These are phyloP conservation scores for Aphelinus certus DNA, from an alignment of 1,140 invertebrate species.

Conservation along the genomic window DNA sequence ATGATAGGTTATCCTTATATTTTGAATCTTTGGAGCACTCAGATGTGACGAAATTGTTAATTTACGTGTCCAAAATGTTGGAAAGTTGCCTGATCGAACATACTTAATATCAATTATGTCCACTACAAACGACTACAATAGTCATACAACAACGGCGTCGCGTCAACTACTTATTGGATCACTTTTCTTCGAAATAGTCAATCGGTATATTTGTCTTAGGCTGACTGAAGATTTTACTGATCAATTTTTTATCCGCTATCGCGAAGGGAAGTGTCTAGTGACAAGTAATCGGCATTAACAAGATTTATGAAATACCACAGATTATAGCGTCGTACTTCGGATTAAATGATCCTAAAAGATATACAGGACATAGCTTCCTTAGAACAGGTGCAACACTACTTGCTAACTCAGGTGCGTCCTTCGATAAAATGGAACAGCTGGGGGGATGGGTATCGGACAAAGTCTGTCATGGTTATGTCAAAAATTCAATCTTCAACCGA, in stretches of 20 bases:
- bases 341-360: slow-evolving; percentile 41
- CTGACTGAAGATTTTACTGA: slow-evolving; percentile 18
- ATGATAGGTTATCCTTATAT: slow-evolving; percentile 42
- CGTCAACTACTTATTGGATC: slow-evolving; percentile 26
- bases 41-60: slow-evolving; percentile 43
- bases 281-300: slow-evolving; percentile 44
- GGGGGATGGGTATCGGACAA: slow-evolving; percentile 43
- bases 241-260: slow-evolving; percentile 27
- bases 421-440: slow-evolving; percentile 43
- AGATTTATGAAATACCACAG: slow-evolving; percentile 40
- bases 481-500: slow-evolving; percentile 39
- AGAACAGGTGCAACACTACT: slow-evolving; percentile 42
- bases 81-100: slow-evolving; percentile 30
- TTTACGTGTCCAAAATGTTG: slow-evolving; percentile 37
- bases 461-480: slow-evolving; percentile 39
- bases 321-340: slow-evolving; percentile 43
- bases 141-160: slow-evolving; percentile 15
- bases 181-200: slow-evolving; percentile 34
- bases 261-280: slow-evolving; percentile 39
- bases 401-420: slow-evolving; percentile 44
- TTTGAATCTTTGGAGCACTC: slow-evolving; percentile 40
- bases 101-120: slow-evolving; percentile 34
- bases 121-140: slow-evolving; percentile 34
- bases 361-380: slow-evolving; percentile 46
- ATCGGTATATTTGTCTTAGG: slow-evolving; percentile 38